Base-by-base conservation (phyloP, 2,113 vertebrate species). In the Cyanoderma ruficeps region DNA sequence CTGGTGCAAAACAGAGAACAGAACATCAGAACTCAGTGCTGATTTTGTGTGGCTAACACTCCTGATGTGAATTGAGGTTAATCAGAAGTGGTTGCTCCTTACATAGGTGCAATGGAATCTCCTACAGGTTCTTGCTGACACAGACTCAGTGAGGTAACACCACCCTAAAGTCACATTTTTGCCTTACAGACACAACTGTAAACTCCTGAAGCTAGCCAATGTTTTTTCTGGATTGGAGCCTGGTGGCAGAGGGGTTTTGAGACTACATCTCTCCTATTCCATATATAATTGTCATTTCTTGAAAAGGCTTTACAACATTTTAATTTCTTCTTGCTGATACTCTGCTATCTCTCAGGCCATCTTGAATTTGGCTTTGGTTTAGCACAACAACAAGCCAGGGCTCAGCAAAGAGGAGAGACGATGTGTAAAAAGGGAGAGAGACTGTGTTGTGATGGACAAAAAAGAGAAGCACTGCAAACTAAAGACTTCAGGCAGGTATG, bases 401-500 rank as follows among this genome's bases (percentile, higher is more conserved):
- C 1, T 1, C 59, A 50, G 30, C 27, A 57, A 77, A 93, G n/a
- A 55, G 49, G 25, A 37, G 46, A 82, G 53, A 31, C 0, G 0
- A 10, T 4, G 13, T 17, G 27, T 47, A 42, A 70, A 83, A 80
- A 80, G 23, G 35, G 41, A 75, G 46, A 68, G 39, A 79, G 13
- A 25, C 27, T 67, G 2, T 42, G 37, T 33, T 61, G 67, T 83
- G 57, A 83, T 79, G 84, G 87, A 69, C 53, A 83, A 96, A 87
- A 53, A 95, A 76, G 55, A 53, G 70, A 75, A 90, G 67, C 28
- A 44, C 42, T 95, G 78, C 59, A 83, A 82, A 76, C 77, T 77
- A 67, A 91, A 91, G 85, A 77, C 79, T 93, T 70, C 75, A 86
- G 83, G 35, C 67, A 91, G 79, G 75, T 96, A 83, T 49, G 64